Evolutionary conservation across 2,888 invertebrate genomes (phyloP).

Genomic region (Lasius platythorax): DNA sequence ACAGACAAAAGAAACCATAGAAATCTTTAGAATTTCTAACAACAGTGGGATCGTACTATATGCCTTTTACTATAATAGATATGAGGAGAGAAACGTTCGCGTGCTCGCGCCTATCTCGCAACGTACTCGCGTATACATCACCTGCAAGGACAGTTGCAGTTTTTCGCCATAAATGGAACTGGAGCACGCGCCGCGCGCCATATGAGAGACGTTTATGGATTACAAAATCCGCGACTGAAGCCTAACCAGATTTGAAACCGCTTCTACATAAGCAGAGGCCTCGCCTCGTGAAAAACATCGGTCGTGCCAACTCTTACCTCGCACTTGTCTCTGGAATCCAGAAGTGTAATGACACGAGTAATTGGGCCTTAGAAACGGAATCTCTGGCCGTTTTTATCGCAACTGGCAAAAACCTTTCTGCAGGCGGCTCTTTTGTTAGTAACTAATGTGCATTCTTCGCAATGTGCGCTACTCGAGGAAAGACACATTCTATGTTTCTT

Average conservation of each 20-base stretch:
- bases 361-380: slow-evolving; percentile 81
- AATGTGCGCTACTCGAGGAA: slow-evolving; percentile 7
- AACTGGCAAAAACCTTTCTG: slow-evolving; percentile 40
- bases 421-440: slow-evolving; percentile 74
- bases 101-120: slow-evolving; percentile 59
- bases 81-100: slow-evolving; percentile 66
- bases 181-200: slow-evolving; percentile 80
- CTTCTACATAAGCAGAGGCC: slow-evolving; percentile 77
- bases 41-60: neutral
- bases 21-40: slow-evolving; percentile 7
- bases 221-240: slow-evolving; percentile 77
- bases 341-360: slow-evolving; percentile 80
- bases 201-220: slow-evolving; percentile 78
- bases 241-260: slow-evolving; percentile 80
- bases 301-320: slow-evolving; percentile 66
- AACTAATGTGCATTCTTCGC: slow-evolving; percentile 67
- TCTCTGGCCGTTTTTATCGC: slow-evolving; percentile 69
- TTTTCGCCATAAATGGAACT: slow-evolving; percentile 83
- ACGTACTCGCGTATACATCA: slow-evolving; percentile 64
- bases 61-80: slow-evolving; percentile 63
- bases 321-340: slow-evolving; percentile 76
- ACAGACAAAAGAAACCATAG: neutral
- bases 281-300: slow-evolving; percentile 61
- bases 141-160: slow-evolving; percentile 78
- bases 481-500: neutral